Evolutionary conservation across 2,113 vertebrate genomes (phyloP).

Genomic region (Odobenus rosmarus): DNA sequence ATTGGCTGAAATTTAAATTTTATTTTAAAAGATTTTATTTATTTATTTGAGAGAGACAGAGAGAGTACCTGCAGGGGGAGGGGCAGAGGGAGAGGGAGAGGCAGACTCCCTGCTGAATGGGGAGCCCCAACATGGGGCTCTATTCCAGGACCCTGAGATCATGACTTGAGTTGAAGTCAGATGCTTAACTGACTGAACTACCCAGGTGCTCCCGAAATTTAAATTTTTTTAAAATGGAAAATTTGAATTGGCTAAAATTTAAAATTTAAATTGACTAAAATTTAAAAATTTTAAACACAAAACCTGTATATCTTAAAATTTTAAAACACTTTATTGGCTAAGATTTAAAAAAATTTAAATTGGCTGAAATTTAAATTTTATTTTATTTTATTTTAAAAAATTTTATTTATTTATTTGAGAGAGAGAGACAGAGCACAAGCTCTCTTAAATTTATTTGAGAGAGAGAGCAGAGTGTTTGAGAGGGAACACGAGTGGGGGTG

Average conservation of each 20-base stretch:
- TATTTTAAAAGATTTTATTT: background rate
- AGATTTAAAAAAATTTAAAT: background rate
- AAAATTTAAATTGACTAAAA: background rate
- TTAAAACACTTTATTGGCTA: background rate
- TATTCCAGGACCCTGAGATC: background rate
- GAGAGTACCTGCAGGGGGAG: background rate
- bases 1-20: background rate
- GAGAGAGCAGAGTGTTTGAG: too few species aligned
- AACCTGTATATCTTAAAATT: background rate
- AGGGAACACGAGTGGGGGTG: too few species aligned
- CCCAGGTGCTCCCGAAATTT: too few species aligned
- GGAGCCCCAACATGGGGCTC: background rate
- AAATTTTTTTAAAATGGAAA: too few species aligned
- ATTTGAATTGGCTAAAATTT: background rate
- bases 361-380: background rate
- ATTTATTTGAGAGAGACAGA: background rate
- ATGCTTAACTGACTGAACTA: too few species aligned
- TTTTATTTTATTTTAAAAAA: too few species aligned
- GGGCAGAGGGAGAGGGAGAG: background rate
- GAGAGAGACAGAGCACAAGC: too few species aligned
- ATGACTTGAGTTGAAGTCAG: too few species aligned
- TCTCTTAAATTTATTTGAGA: too few species aligned
- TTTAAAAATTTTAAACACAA: background rate
- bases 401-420: too few species aligned
- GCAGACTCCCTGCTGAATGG: background rate